phyloP scores from a whole-genome alignment of 2,888 invertebrate species.

The Andrena haemorrhoa region DNA sequence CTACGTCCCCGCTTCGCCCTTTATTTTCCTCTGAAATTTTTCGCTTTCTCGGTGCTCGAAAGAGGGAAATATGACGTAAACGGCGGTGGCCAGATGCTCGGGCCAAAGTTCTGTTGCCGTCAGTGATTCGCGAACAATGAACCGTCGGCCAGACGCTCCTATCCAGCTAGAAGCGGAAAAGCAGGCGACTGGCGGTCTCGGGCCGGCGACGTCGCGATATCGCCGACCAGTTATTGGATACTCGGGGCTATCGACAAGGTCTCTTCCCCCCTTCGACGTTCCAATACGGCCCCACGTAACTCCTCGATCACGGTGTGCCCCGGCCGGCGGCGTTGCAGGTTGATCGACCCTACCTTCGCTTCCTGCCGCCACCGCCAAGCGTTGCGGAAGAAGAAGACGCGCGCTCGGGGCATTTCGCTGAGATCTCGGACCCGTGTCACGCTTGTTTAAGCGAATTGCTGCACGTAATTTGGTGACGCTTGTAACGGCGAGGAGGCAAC shows the following conservation, averaged over 20 bases:
- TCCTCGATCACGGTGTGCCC: conserved; percentile 28
- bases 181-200: conserved; percentile 72
- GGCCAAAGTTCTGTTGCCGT: conserved; percentile 37
- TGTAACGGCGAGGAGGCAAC: too few species aligned
- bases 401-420: neutral
- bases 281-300: conserved; percentile 21
- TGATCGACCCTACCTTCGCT: conserved; percentile 41
- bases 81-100: neutral
- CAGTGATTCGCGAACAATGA: conserved; percentile 52
- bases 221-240: conserved; percentile 68
- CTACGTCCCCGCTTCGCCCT: too few species aligned
- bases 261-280: conserved; percentile 7
- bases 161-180: conserved; percentile 75
- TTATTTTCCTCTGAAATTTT: too few species aligned
- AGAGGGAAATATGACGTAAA: neutral
- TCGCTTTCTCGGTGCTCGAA: too few species aligned
- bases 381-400: neutral
- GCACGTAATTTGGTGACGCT: too few species aligned
- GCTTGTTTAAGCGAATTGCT: too few species aligned
- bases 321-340: conserved; percentile 23
- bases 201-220: conserved; percentile 39
- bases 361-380: conserved; percentile 12
- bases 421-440: too few species aligned
- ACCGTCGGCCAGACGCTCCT: conserved; percentile 36
- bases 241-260: conserved; percentile 50